Conservation (phyloP, 2,888 invertebrate genomes). For the Carabus problematicus region DNA sequence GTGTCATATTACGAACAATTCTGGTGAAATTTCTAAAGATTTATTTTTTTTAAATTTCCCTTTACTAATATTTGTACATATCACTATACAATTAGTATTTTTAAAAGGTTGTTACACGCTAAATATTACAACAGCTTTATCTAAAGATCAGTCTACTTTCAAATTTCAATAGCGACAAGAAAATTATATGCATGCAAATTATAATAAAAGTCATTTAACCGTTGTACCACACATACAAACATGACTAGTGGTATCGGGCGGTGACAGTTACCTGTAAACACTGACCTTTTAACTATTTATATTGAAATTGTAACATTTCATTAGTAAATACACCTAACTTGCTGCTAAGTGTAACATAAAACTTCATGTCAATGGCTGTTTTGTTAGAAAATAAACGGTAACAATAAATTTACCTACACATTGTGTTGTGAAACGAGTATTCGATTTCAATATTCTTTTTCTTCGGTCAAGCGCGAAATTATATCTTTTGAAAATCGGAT, state of each 20-base stretch:
- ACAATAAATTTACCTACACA: not conserved
- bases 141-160: not conserved
- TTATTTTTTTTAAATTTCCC: too few relatives aligned
- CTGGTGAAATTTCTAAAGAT: too few relatives aligned
- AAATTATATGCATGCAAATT: not conserved
- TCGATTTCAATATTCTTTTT: too few relatives aligned
- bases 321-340: not conserved
- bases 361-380: not conserved
- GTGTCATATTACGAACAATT: too few relatives aligned
- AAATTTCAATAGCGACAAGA: constrained; percentile 8
- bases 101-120: too few relatives aligned
- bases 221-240: not conserved
- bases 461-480: too few relatives aligned
- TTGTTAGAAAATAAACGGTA: constrained; percentile 7
- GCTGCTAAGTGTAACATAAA: not conserved
- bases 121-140: too few relatives aligned
- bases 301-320: not conserved
- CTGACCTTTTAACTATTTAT: constrained; percentile 10
- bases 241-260: constrained; percentile 2
- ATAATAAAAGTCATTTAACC: constrained; percentile 2
- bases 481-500: too few relatives aligned
- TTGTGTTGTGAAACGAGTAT: constrained; percentile 1
- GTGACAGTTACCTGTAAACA: constrained; percentile 10
- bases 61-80: too few relatives aligned
- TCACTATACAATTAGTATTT: too few relatives aligned